These are phyloP conservation scores for Acanthococcus lagerstroemiae DNA, from an alignment of 2,888 invertebrate genomes.

Conservation along the genomic window DNA sequence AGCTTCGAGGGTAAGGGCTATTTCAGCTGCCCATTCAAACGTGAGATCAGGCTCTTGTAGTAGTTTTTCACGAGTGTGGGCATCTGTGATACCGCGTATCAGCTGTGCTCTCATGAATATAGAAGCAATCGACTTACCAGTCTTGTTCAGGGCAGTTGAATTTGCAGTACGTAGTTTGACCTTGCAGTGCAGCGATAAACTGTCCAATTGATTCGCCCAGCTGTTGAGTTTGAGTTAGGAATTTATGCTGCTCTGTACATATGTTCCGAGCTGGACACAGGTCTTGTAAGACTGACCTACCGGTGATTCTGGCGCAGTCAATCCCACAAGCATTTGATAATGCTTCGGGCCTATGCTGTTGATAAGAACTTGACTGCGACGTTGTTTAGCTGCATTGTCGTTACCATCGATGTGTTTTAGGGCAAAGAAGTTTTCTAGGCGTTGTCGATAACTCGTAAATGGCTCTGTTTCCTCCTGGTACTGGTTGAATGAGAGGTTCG, in stretches of 20 bases:
- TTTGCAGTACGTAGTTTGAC: neutral
- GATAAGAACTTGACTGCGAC: neutral
- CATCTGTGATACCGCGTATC: constrained; percentile 1
- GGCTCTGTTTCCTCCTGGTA: neutral
- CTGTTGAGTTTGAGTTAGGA: neutral
- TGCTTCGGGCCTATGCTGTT: neutral
- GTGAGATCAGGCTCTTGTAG: constrained; percentile 9
- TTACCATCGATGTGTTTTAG: neutral
- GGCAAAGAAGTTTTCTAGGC: neutral
- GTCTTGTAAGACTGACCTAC: neutral
- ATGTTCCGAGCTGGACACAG: neutral
- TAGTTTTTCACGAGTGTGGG: constrained; percentile 5
- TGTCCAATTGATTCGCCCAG: neutral
- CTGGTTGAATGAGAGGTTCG: neutral
- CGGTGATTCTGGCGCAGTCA: neutral
- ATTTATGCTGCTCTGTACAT: neutral
- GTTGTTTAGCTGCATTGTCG: too few relatives aligned
- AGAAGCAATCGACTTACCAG: neutral
- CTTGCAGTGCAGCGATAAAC: neutral
- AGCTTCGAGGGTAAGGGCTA: neutral
- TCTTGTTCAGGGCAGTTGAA: neutral
- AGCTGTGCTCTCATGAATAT: constrained; percentile 11
- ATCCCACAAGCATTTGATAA: neutral
- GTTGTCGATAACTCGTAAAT: neutral
- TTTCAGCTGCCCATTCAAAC: neutral